phyloP scores from a whole-genome alignment of 2,113 vertebrate species.

The Numida meleagris region DNA sequence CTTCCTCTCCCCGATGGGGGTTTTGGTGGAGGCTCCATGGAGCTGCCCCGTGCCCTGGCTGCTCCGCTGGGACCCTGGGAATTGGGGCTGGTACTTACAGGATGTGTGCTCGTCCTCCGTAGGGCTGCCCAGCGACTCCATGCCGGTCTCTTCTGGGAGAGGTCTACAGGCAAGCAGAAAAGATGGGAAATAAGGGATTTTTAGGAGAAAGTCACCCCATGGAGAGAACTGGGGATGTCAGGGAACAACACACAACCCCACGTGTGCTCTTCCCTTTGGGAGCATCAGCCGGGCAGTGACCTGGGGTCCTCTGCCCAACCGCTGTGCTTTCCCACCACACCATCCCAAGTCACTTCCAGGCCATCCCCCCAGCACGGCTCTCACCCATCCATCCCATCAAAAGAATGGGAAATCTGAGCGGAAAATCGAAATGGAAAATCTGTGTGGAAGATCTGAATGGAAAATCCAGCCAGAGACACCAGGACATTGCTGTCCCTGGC shows the following conservation, averaged over 20 bases:
- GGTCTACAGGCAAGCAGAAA: slow-evolving; percentile 73
- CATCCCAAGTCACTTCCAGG: background rate
- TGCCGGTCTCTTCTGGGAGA: slow-evolving; percentile 88
- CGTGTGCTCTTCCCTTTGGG: background rate
- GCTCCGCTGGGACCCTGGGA: background rate
- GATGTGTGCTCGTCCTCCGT: slow-evolving; percentile 81
- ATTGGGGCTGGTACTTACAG: slow-evolving; percentile 79
- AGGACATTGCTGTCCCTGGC: background rate
- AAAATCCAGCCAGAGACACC: background rate
- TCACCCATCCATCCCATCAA: background rate
- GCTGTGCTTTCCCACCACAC: background rate
- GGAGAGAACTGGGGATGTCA: background rate
- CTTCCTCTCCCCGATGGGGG: fast-evolving
- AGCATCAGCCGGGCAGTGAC: background rate
- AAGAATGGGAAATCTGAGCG: background rate
- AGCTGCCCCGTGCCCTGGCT: fast-evolving
- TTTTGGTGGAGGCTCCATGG: background rate
- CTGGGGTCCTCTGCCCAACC: background rate
- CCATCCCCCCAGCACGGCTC: fast-evolving
- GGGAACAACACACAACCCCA: fast-evolving
- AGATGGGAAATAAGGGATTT: background rate
- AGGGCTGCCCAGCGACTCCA: slow-evolving; percentile 85
- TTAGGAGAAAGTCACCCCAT: background rate
- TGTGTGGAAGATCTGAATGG: background rate
- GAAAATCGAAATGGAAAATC: no score